phyloP scores from a whole-genome alignment of 2,113 vertebrate species.

The Entelurus aequoreus region DNA sequence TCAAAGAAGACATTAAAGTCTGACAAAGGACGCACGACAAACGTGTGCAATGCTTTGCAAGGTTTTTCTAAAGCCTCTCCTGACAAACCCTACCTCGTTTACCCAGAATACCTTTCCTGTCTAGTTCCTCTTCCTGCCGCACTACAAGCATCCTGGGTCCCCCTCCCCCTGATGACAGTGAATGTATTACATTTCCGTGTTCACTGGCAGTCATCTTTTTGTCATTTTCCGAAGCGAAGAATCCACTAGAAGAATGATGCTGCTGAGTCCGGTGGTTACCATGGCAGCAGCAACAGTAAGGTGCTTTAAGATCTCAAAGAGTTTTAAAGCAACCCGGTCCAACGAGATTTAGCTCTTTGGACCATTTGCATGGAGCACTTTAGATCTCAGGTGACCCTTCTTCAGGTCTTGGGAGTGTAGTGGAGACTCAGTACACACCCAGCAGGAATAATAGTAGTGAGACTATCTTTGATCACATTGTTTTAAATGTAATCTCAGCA shows the following conservation, averaged over 20 bases:
- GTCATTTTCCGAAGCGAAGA: constrained; percentile 8
- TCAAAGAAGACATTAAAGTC: constrained; percentile 94
- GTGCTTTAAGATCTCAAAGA: no score
- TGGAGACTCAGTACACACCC: no score
- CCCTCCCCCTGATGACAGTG: constrained; percentile 29
- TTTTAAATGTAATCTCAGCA: no score
- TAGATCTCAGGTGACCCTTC: constrained; percentile 21
- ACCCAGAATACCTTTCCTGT: constrained; percentile 51
- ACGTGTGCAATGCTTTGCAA: constrained; percentile 57
- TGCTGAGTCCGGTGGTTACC: no score
- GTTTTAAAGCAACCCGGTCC: neutral
- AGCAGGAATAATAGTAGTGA: no score
- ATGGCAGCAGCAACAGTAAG: no score
- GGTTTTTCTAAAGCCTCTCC: constrained; percentile 57
- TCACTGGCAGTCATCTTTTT: no score
- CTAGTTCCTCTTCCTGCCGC: constrained; percentile 28
- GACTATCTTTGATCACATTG: no score
- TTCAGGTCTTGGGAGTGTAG: no score
- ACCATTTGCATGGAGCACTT: constrained; percentile 19
- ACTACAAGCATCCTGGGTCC: constrained; percentile 23
- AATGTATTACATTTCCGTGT: constrained; percentile 9
- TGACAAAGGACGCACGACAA: constrained; percentile 54
- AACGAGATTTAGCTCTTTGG: constrained; percentile 16
- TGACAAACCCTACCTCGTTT: constrained; percentile 73
- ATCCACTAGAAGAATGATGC: constrained; percentile 9